Percentiles rank a stretch among this genome's conserved stretches.
Evolutionary conservation across 1,140 invertebrate genomes (phyloP).

Genomic region (Pararge aegeria): DNA sequence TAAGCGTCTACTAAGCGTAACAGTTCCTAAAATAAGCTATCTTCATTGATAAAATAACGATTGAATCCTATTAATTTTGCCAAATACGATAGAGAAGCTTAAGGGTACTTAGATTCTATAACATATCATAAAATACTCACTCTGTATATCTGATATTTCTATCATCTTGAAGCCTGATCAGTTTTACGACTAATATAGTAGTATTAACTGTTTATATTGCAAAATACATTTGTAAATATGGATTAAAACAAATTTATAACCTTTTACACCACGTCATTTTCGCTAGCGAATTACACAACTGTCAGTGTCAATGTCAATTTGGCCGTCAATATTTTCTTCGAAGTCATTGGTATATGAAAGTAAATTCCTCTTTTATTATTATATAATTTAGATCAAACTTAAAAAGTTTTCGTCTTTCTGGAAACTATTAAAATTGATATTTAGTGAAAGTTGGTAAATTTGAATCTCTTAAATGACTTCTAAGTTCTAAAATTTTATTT

Average conservation of each 20-base stretch:
- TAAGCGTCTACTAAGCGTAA: too few relatives aligned
- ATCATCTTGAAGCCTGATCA: constrained; percentile 52
- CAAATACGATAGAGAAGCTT: constrained; percentile 10
- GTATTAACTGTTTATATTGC: constrained; percentile 27
- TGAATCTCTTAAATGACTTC: too few relatives aligned
- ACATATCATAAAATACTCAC: constrained; percentile 43
- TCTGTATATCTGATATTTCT: constrained; percentile 68
- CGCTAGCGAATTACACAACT: constrained; percentile 18
- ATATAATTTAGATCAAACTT: too few relatives aligned
- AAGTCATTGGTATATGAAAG: too few relatives aligned
- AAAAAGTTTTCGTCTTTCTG: too few relatives aligned
- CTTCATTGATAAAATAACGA: constrained; percentile 23
- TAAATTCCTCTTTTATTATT: too few relatives aligned
- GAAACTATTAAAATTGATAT: too few relatives aligned
- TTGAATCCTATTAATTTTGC: constrained; percentile 11
- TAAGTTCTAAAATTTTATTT: too few relatives aligned
- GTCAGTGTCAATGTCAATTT: constrained; percentile 14
- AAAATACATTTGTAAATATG: constrained; percentile 46
- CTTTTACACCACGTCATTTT: constrained; percentile 70
- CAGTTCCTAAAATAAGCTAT: background rate
- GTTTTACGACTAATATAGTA: constrained; percentile 21
- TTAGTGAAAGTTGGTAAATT: too few relatives aligned
- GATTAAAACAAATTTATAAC: constrained; percentile 59
- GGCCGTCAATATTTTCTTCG: too few relatives aligned
- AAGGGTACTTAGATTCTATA: background rate